These are phyloP conservation scores for Melanotaenia parkinsoni DNA, from an alignment of 2,797 vertebrate genomes.

Conservation along the genomic window DNA sequence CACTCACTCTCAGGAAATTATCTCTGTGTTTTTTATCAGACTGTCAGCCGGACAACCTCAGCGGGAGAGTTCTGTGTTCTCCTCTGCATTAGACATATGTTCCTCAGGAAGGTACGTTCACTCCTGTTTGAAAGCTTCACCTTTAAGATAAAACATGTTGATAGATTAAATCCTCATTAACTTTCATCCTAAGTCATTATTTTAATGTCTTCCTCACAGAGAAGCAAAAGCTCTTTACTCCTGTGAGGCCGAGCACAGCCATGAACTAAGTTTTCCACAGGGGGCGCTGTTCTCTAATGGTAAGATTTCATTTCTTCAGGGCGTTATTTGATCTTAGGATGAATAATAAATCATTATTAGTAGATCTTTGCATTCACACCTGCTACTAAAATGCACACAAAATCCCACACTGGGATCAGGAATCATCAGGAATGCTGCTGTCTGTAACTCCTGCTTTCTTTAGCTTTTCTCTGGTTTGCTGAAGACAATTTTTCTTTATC, in stretches of 20 bases:
- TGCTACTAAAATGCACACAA: too few relatives aligned
- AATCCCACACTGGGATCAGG: background rate
- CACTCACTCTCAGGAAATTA: background rate
- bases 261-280: constrained; percentile 97
- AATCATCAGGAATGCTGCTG: background rate
- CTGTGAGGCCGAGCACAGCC: constrained; percentile 97
- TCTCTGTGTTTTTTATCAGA: constrained; percentile 69
- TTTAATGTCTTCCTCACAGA: constrained; percentile 70
- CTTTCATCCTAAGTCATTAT: background rate
- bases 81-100: constrained; percentile 80
- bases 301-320: constrained; percentile 71
- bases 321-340: background rate
- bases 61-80: constrained; percentile 90
- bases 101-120: constrained; percentile 82
- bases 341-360: too few relatives aligned
- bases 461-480: background rate
- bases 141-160: background rate
- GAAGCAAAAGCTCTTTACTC: constrained; percentile 98
- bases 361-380: background rate
- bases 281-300: constrained; percentile 95
- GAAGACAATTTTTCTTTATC: background rate
- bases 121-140: background rate
- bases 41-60: constrained; percentile 88
- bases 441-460: background rate
- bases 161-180: background rate